Conservation (phyloP, 2,113 vertebrate species). For the Phodopus roborovskii region DNA sequence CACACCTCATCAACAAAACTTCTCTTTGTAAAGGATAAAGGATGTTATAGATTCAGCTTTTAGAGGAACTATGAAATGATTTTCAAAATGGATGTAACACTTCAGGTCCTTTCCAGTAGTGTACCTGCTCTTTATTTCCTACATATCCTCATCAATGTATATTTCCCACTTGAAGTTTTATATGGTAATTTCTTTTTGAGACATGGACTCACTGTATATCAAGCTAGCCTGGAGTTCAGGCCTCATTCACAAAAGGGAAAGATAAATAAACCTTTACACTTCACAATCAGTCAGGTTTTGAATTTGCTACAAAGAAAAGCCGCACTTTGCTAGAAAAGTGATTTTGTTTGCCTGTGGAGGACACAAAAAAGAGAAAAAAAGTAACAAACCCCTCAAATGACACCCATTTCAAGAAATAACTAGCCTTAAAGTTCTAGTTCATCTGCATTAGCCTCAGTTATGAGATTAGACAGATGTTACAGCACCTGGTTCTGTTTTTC, state of each 20-base stretch:
- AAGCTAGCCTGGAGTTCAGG: not conserved
- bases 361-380: not conserved
- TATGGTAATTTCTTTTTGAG: not conserved
- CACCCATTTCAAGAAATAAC: constrained; percentile 47
- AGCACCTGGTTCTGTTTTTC: not conserved
- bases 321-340: not conserved
- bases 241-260: constrained; percentile 39
- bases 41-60: not conserved
- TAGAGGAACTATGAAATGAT: not conserved
- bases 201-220: not conserved
- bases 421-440: not conserved
- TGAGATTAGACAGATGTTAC: not conserved
- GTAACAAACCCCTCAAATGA: constrained; percentile 7
- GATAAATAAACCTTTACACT: constrained; percentile 55
- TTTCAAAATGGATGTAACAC: not conserved
- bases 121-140: not conserved
- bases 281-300: constrained; percentile 22
- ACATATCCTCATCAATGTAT: not conserved
- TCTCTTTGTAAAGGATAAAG: not conserved
- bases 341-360: constrained; percentile 59
- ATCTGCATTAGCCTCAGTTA: not conserved
- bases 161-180: not conserved
- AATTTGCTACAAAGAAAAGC: constrained; percentile 46
- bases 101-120: not conserved
- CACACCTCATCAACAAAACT: not conserved